Conservation (phyloP, 2,888 invertebrate species). For the Julus scandinavius region DNA sequence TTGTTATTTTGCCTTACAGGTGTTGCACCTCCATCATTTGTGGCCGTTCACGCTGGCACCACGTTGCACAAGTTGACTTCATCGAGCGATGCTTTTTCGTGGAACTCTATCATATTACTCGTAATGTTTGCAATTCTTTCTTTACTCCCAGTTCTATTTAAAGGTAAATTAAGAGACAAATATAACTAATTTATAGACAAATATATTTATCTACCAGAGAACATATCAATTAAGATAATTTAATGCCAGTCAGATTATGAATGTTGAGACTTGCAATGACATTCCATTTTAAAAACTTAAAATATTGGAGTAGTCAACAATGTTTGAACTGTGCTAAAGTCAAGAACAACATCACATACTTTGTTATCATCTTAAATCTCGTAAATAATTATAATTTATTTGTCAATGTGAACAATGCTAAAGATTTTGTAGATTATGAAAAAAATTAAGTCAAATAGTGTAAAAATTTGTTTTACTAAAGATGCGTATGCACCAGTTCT, state of each 20-base stretch:
- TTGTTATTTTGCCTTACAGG: conserved; percentile 69
- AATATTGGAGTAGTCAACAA: not conserved
- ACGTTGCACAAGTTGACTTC: conserved; percentile 93
- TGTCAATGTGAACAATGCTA: too few species aligned
- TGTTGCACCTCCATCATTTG: conserved; percentile 95
- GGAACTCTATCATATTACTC: conserved; percentile 83
- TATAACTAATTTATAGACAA: conserved; percentile 71
- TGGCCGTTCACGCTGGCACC: conserved; percentile 97
- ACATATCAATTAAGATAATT: not conserved
- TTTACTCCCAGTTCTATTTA: conserved; percentile 86
- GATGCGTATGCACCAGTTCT: not conserved
- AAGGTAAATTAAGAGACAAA: conserved; percentile 80
- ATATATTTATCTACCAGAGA: not conserved
- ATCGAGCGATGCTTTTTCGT: conserved; percentile 86
- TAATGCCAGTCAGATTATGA: not conserved
- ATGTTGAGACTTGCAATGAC: not conserved
- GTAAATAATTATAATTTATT: too few species aligned
- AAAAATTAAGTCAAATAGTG: too few species aligned
- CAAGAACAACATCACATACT: too few species aligned
- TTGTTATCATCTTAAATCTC: too few species aligned
- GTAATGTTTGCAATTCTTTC: conserved; percentile 83
- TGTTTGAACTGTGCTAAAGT: not conserved
- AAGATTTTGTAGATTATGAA: too few species aligned
- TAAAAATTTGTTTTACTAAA: not conserved
- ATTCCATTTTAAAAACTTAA: conserved; percentile 6